phyloP scores from a whole-genome alignment of 2,888 invertebrate species.

The Callyntrura sp. region DNA sequence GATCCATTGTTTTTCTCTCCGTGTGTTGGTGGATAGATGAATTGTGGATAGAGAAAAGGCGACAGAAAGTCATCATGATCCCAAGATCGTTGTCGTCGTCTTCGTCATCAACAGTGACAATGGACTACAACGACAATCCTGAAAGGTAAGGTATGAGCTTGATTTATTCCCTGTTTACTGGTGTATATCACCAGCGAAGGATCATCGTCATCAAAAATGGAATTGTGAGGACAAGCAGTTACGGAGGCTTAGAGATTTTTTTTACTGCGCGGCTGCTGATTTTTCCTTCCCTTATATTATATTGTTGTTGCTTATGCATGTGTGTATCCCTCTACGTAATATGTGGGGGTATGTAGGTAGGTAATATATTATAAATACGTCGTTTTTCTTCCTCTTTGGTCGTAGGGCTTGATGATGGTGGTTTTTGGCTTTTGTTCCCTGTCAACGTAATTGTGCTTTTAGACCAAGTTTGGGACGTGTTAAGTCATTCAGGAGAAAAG shows the following conservation, averaged over 20 bases:
- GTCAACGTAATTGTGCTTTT: conserved; percentile 65
- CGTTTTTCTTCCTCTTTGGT: background rate
- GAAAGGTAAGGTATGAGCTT: conserved; percentile 12
- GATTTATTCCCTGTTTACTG: conserved; percentile 49
- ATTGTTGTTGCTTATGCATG: conserved; percentile 28
- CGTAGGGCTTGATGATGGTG: conserved; percentile 26
- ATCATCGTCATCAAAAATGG: conserved; percentile 26
- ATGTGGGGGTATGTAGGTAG: no score
- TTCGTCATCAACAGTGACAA: conserved; percentile 38
- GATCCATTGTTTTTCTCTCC: conserved; percentile 49
- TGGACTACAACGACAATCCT: conserved; percentile 43
- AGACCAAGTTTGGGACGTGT: conserved; percentile 68
- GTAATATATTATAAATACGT: no score
- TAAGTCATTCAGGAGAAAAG: conserved; percentile 54
- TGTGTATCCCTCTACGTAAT: background rate
- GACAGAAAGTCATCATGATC: background rate
- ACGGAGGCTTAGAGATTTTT: conserved; percentile 17
- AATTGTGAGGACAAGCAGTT: conserved; percentile 44
- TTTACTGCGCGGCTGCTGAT: background rate
- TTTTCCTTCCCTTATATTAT: background rate
- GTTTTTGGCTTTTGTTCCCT: conserved; percentile 50
- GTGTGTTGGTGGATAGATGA: background rate
- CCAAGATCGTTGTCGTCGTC: no score
- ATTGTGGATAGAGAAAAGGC: background rate
- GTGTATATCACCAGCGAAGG: conserved; percentile 22